These are phyloP conservation scores for Mugil cephalus DNA, from an alignment of 2,113 vertebrate species.

Conservation along the genomic window DNA sequence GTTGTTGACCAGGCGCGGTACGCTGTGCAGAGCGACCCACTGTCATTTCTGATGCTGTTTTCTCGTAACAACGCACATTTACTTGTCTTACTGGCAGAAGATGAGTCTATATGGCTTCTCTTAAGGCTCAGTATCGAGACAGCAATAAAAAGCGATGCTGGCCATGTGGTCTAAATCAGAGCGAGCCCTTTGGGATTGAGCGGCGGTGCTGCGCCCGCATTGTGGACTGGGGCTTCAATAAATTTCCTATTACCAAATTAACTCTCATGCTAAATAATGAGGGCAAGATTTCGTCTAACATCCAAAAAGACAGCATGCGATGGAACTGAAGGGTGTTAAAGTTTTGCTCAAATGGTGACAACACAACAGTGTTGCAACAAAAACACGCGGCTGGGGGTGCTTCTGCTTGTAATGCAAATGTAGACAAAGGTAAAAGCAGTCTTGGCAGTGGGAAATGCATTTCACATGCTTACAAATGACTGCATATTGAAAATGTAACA, in stretches of 20 bases:
- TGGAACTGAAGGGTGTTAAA: neutral
- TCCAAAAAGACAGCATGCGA: neutral
- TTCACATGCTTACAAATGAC: constrained; percentile 20
- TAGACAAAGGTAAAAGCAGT: constrained; percentile 13
- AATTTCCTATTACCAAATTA: constrained; percentile 15
- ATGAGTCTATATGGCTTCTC: constrained; percentile 15
- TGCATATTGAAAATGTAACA: constrained; percentile 23
- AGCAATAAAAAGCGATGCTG: neutral
- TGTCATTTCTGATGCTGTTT: constrained; percentile 25
- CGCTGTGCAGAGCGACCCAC: neutral
- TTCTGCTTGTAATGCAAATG: constrained; percentile 26
- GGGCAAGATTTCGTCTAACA: neutral
- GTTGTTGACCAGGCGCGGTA: constrained; percentile 26
- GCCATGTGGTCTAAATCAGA: neutral
- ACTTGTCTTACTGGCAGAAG: constrained; percentile 32
- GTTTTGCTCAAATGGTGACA: neutral
- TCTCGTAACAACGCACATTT: constrained; percentile 33
- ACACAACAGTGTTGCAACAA: too few species aligned
- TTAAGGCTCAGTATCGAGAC: constrained; percentile 16
- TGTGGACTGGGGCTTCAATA: neutral
- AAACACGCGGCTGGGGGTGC: constrained; percentile 14
- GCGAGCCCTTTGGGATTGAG: neutral
- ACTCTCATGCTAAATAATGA: neutral
- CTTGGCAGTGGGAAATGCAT: constrained; percentile 18
- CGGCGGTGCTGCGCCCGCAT: constrained; percentile 1